These are phyloP conservation scores for Lamproptera curius DNA, from an alignment of 2,888 invertebrate genomes.

Conservation along the genomic window DNA sequence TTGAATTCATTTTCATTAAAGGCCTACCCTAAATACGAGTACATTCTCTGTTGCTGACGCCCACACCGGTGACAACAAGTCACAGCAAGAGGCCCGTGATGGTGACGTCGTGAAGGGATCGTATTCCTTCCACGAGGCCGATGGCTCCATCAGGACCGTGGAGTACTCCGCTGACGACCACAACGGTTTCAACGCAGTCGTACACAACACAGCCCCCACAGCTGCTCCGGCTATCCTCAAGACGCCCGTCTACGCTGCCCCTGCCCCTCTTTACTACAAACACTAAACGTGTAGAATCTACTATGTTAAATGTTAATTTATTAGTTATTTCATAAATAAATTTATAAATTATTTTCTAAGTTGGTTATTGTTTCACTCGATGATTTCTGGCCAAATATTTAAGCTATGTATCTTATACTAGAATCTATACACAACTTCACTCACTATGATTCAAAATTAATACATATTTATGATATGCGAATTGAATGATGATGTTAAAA, in stretches of 20 bases:
- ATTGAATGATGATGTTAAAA: too few relatives aligned
- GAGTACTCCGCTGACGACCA: conserved; percentile 75
- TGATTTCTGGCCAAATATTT: too few relatives aligned
- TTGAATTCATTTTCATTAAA: conserved; percentile 30
- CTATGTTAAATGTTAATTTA: neutral
- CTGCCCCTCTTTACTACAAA: conserved; percentile 41
- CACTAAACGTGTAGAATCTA: conserved; percentile 28
- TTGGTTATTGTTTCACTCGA: neutral
- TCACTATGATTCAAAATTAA: too few relatives aligned
- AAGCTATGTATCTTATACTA: too few relatives aligned
- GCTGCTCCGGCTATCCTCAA: too few relatives aligned
- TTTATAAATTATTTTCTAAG: neutral
- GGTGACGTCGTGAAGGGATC: conserved; percentile 80
- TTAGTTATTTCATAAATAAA: neutral
- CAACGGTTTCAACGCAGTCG: conserved; percentile 69
- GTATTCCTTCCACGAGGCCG: conserved; percentile 65
- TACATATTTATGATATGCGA: too few relatives aligned
- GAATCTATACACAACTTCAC: too few relatives aligned
- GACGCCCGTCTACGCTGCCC: conserved; percentile 37
- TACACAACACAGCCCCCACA: conserved; percentile 56
- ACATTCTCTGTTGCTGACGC: conserved; percentile 75
- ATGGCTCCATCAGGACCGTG: conserved; percentile 73
- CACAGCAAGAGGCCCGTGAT: conserved; percentile 76
- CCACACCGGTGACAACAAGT: conserved; percentile 79
- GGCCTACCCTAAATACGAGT: conserved; percentile 79